These are phyloP conservation scores for Nerophis lumbriciformis DNA, from an alignment of 2,113 vertebrate species.

Conservation along the genomic window DNA sequence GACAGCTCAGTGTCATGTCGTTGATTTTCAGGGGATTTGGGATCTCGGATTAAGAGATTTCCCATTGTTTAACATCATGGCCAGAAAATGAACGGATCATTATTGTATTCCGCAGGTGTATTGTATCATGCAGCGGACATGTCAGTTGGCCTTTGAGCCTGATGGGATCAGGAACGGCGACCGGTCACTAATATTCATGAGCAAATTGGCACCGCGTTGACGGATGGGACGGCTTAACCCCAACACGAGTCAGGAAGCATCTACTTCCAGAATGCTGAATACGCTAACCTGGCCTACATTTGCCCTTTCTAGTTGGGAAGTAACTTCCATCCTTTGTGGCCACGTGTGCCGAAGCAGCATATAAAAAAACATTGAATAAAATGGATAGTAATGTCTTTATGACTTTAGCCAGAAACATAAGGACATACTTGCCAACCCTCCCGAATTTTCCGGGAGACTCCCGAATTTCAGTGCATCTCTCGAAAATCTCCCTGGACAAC, in stretches of 20 bases:
- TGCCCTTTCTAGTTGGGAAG: conserved; percentile 4
- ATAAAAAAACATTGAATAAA: neutral
- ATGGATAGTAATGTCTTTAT: too few species aligned
- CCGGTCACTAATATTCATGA: conserved; percentile 13
- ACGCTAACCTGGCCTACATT: neutral
- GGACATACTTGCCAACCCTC: too few species aligned
- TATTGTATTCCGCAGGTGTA: neutral
- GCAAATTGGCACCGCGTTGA: conserved; percentile 6
- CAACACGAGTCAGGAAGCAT: neutral
- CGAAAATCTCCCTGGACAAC: too few species aligned
- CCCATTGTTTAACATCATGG: neutral
- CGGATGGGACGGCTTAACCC: conserved; percentile 7
- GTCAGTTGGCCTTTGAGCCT: conserved; percentile 9
- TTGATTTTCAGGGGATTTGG: conserved; percentile 3
- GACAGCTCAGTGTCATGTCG: neutral
- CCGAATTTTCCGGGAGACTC: too few species aligned
- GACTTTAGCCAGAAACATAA: too few species aligned
- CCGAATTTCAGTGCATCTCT: too few species aligned
- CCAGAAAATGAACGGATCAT: neutral
- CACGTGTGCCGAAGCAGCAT: neutral
- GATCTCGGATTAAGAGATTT: neutral
- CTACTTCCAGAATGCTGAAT: neutral
- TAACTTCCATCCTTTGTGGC: conserved; percentile 9
- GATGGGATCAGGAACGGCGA: conserved; percentile 4
- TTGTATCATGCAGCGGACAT: neutral